phyloP scores from a whole-genome alignment of 2,797 vertebrate species.

The Antennarius maculatus region DNA sequence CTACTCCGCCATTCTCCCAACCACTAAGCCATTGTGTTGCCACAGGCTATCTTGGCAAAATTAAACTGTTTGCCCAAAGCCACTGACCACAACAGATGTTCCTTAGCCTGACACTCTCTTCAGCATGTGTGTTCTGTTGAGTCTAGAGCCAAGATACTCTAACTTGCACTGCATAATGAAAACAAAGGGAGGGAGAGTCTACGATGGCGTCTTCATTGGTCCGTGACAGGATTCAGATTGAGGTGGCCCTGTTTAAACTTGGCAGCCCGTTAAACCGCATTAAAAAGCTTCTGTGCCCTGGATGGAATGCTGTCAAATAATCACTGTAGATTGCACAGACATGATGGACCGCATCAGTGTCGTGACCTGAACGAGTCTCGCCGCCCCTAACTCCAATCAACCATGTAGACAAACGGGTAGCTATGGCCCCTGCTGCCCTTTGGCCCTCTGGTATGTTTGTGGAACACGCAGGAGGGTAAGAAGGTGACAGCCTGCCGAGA shows the following conservation, averaged over 20 bases:
- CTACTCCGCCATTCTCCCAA: conserved; percentile 63
- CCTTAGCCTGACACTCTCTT: conserved; percentile 62
- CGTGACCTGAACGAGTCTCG: conserved; percentile 36
- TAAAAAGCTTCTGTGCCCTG: conserved; percentile 37
- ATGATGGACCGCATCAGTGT: conserved; percentile 41
- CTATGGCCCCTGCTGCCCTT: conserved; percentile 56
- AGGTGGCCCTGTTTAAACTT: conserved; percentile 52
- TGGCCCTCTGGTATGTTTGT: conserved; percentile 67
- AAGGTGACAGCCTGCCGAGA: conserved; percentile 66
- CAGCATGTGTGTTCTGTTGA: conserved; percentile 79
- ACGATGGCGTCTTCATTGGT: conserved; percentile 57
- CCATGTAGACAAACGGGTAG: conserved; percentile 57
- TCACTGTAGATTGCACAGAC: conserved; percentile 48
- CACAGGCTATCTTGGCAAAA: conserved; percentile 75
- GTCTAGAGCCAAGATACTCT: conserved; percentile 76
- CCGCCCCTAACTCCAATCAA: conserved; percentile 31
- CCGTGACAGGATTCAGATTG: conserved; percentile 58
- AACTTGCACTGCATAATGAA: conserved; percentile 70
- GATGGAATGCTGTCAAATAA: conserved; percentile 53
- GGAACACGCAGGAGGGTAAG: conserved; percentile 67
- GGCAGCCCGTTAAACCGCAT: conserved; percentile 49
- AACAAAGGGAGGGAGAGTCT: conserved; percentile 72
- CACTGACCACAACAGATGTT: conserved; percentile 81
- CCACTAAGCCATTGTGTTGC: conserved; percentile 78
- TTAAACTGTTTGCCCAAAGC: conserved; percentile 73